Evolutionary conservation across 2,113 vertebrate species (phyloP).

Genomic region (Psammodynastes pulverulentus): DNA sequence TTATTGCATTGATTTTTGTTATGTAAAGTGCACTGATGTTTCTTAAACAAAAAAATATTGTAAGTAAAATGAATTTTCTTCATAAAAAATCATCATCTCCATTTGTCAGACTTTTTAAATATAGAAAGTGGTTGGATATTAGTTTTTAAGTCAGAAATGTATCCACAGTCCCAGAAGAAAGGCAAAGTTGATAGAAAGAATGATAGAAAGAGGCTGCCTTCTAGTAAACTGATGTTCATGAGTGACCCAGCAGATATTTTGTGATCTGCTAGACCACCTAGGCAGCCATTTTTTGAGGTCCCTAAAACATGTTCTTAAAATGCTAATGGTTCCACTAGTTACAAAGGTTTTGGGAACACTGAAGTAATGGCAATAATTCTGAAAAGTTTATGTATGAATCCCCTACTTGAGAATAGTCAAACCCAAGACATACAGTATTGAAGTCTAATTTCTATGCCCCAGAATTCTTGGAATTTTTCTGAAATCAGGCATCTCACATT

Average conservation of each 20-base stretch:
- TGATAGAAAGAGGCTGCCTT: not conserved
- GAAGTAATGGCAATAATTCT: not conserved
- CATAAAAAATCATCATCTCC: not conserved
- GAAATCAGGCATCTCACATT: not conserved
- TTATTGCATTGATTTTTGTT: not conserved
- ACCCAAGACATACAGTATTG: not conserved
- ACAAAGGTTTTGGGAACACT: not conserved
- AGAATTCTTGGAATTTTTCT: not conserved
- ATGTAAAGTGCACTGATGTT: not conserved
- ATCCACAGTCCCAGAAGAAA: not conserved
- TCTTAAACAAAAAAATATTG: not conserved
- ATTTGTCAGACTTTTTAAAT: not conserved
- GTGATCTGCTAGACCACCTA: not conserved
- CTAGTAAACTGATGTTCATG: not conserved
- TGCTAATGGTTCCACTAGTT: not conserved
- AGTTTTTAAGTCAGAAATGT: not conserved
- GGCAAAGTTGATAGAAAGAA: not conserved
- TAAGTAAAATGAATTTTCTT: not conserved
- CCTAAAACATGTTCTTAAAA: not conserved
- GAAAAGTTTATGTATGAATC: not conserved
- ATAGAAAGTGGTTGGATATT: not conserved
- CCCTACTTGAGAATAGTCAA: not conserved
- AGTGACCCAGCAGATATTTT: not conserved
- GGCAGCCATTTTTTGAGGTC: not conserved
- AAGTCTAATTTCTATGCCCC: not conserved